Conservation (phyloP, 2,888 invertebrate genomes). For the Acronicta leporina region DNA sequence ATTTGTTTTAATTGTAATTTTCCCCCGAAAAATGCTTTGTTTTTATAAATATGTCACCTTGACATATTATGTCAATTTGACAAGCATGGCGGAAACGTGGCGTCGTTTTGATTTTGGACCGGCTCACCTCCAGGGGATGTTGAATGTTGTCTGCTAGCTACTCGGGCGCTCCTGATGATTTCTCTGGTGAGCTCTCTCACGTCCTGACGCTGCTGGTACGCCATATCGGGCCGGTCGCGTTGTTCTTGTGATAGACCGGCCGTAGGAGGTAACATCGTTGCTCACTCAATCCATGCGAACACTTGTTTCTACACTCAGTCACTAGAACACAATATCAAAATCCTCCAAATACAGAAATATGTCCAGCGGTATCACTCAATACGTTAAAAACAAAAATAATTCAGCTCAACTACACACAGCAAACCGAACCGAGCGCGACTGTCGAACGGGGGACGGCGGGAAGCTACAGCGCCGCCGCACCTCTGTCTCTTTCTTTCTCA, state of each 20-base stretch:
- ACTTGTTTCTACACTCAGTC: slow-evolving; percentile 67
- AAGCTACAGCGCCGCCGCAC: slow-evolving; percentile 85
- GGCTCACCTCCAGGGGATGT: slow-evolving; percentile 87
- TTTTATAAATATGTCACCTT: slow-evolving; percentile 88
- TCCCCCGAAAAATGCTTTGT: slow-evolving; percentile 75
- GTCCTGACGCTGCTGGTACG: slow-evolving; percentile 84
- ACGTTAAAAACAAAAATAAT: slow-evolving; percentile 70
- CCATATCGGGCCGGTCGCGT: slow-evolving; percentile 86
- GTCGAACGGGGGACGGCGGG: slow-evolving; percentile 84
- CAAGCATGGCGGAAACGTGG: slow-evolving; percentile 89
- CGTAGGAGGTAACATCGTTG: slow-evolving; percentile 86
- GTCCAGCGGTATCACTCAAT: slow-evolving; percentile 50
- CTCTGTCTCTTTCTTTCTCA: slow-evolving; percentile 67
- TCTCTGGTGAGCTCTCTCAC: slow-evolving; percentile 84
- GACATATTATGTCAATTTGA: slow-evolving; percentile 88
- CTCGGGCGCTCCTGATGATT: slow-evolving; percentile 83
- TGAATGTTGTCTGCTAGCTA: slow-evolving; percentile 80
- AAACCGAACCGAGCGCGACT: slow-evolving; percentile 83
- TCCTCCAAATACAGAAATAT: slow-evolving; percentile 54
- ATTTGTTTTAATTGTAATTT: slow-evolving; percentile 65
- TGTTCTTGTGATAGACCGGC: slow-evolving; percentile 85
- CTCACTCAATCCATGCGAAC: slow-evolving; percentile 82
- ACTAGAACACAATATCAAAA: slow-evolving; percentile 62
- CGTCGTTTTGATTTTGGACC: slow-evolving; percentile 81
- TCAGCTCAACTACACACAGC: slow-evolving; percentile 73